These are phyloP conservation scores for Gila orcuttii DNA, from an alignment of 2,113 vertebrate species.

Conservation along the genomic window DNA sequence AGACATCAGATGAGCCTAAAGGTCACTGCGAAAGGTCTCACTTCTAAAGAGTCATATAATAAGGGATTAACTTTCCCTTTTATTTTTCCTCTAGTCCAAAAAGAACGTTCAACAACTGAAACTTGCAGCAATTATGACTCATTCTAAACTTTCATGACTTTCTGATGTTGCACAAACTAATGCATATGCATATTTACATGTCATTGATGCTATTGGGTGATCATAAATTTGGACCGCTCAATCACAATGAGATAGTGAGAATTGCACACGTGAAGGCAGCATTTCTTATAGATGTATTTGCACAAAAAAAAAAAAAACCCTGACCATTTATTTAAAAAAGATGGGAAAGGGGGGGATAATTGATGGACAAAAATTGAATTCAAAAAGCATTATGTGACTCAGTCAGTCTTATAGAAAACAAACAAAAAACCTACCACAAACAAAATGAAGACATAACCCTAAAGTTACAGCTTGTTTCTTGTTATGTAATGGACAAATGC, in stretches of 20 bases:
- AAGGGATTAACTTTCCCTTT: not conserved
- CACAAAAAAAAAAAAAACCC: too few relatives aligned
- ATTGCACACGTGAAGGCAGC: too few relatives aligned
- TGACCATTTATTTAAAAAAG: too few relatives aligned
- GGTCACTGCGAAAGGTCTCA: not conserved
- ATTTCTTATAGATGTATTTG: too few relatives aligned
- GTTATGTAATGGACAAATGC: slow-evolving; percentile 2
- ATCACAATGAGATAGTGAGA: too few relatives aligned
- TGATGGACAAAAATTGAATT: too few relatives aligned
- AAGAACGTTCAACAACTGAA: not conserved
- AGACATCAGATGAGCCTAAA: not conserved
- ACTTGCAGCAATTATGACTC: not conserved
- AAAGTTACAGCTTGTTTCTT: not conserved
- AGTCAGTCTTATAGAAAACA: not conserved
- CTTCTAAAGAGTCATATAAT: not conserved
- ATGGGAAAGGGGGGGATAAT: not conserved
- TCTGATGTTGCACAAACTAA: not conserved
- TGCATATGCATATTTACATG: not conserved
- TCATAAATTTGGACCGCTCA: too few relatives aligned
- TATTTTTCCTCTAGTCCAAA: not conserved
- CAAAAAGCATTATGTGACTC: not conserved
- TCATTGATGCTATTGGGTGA: too few relatives aligned
- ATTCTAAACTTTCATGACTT: not conserved
- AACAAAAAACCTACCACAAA: not conserved
- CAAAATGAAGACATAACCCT: not conserved